These are phyloP conservation scores for Actinernus sp. DNA, from an alignment of 92 coral and sea anemone genomes.

Conservation along the genomic window DNA sequence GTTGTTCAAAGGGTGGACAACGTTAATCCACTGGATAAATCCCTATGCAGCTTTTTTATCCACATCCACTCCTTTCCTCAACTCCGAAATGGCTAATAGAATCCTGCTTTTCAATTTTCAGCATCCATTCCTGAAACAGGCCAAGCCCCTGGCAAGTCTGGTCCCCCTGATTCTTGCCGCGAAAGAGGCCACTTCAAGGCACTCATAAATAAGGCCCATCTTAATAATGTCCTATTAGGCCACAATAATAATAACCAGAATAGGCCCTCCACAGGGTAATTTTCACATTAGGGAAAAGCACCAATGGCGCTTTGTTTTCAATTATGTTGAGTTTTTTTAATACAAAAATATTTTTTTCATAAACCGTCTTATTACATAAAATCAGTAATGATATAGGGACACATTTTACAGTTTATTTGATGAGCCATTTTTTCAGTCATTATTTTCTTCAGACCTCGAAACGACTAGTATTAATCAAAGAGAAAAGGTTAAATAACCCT, in stretches of 20 bases:
- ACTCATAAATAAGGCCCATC: no score
- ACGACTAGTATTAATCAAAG: constrained; percentile 1
- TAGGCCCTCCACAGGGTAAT: no score
- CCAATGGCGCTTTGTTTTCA: constrained; percentile 1
- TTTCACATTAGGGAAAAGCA: neutral
- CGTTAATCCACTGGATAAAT: no score
- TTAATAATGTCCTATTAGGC: no score
- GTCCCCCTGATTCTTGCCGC: constrained; percentile 99
- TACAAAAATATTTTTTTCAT: neutral
- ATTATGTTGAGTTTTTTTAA: neutral
- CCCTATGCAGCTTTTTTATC: no score
- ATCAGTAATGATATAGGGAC: constrained; percentile 12
- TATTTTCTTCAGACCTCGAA: constrained; percentile 3
- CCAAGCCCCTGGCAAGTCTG: constrained; percentile 98
- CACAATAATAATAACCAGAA: no score
- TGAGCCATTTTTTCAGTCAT: constrained; percentile 13
- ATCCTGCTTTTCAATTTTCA: constrained; percentile 18
- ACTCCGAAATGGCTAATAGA: neutral
- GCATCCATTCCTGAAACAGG: constrained; percentile 99
- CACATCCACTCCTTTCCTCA: neutral
- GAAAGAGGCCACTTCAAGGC: constrained; percentile 94
- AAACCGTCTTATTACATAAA: neutral
- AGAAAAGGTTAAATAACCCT: neutral
- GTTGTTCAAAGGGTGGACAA: no score
- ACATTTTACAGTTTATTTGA: constrained; percentile 32